phyloP scores from a whole-genome alignment of 2,888 invertebrate species.

The Eurois occulta region DNA sequence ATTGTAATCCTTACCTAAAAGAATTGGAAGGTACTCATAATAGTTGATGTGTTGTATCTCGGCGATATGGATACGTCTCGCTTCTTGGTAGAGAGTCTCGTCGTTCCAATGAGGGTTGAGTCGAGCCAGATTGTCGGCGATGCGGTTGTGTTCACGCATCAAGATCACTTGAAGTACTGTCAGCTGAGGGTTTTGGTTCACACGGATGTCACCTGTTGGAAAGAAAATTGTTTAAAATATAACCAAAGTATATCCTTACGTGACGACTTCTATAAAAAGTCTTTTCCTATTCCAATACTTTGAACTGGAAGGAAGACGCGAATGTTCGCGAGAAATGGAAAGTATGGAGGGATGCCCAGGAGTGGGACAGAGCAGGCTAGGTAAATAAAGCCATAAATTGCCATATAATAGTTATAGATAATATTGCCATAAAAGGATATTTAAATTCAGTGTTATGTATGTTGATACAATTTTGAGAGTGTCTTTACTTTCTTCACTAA shows the following conservation, averaged over 20 bases:
- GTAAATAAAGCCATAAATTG: too few relatives aligned
- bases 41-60: constrained; percentile 94
- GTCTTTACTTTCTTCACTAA: not conserved
- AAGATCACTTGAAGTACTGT: constrained; percentile 92
- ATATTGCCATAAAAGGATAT: too few relatives aligned
- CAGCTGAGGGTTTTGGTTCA: constrained; percentile 94
- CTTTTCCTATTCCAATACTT: not conserved
- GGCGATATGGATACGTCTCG: constrained; percentile 92
- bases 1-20: constrained; percentile 90
- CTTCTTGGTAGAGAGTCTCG: constrained; percentile 93
- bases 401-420: not conserved
- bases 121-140: constrained; percentile 90
- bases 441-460: not conserved
- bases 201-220: constrained; percentile 91
- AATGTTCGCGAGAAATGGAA: too few relatives aligned
- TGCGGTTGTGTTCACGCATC: constrained; percentile 93
- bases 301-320: too few relatives aligned
- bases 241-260: not conserved
- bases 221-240: not conserved
- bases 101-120: constrained; percentile 95
- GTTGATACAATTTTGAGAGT: not conserved
- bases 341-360: too few relatives aligned
- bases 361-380: too few relatives aligned
- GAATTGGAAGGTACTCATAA: constrained; percentile 94
- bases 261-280: not conserved